Base-by-base conservation (phyloP, 2,113 vertebrate species). In the Neogobius melanostomus region DNA sequence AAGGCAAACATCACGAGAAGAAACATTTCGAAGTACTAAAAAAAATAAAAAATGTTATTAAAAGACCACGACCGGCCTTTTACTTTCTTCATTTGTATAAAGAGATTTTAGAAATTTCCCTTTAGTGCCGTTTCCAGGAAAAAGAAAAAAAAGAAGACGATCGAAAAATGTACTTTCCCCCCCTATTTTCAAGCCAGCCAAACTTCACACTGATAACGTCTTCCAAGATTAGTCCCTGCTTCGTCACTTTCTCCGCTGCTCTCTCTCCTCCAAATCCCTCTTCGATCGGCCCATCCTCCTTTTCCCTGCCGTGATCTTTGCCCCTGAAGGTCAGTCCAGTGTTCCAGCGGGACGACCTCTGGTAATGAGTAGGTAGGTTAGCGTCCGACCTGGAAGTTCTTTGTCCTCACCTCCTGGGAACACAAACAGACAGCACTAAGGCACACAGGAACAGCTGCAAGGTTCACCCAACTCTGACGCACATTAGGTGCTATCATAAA, bases 391-490 rank as follows among this genome's bases (percentile, higher is more conserved):
- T 88, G 88, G 85, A 90, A 89, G 83, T 61, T 72, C 75, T 86
- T 89, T 90, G 81, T 90, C 72, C 69, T 21, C 69, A 64, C 75
- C 80, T 86, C 87, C 84, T 88, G 88, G 89, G 89, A 89, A 91
- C 75, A 88, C 87, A 91, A 89, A 90, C 84, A 90, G 66, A 69
- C 15, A 3, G 47, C 45, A 49, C 56, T n/a, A 73, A 84, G 65
- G 77, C 82, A 79, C 79, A 87, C 77, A 79, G 72, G 66, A 85
- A 85, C 86, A 89, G 88, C 87, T 85, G 87, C 69, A 82, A 15
- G 64, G 69, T 36, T 8, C n/a, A 6, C 50, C 57, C 69, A 43
- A 61, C 42, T 69, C 46, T 48, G 36, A 73, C 7, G 61, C 64
- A 44, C 76, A 69, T 81, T 73, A 50, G 74, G 77, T 72, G 65